Base-by-base conservation (phyloP, 2,113 vertebrate species). In the Oncorhynchus mykiss region DNA sequence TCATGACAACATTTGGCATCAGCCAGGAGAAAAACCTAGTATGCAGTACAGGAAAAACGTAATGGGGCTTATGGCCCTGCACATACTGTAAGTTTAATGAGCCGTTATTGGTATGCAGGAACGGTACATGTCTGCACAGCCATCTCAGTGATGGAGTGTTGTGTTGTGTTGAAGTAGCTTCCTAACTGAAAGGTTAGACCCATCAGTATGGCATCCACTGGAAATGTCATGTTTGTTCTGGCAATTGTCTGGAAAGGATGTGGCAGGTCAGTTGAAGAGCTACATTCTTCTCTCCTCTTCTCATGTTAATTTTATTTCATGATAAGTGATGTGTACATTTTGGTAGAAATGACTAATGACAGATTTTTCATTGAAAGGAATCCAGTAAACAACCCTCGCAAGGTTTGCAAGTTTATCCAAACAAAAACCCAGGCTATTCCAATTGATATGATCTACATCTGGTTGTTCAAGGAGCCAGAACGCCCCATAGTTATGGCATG, bases 1-100 rank as follows among this genome's bases (percentile, higher is more conserved):
- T 54, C 51, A 18, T 18, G 16, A 22, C 34, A 71, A 77, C 64
- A 75, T 57, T 78, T 70, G 5, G 8, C 0, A 25, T 5, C 27
- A 72, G 5, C 7, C 11, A 59, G 1, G 45, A 25, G 54, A 29
- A 83, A 77, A 51, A 83, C 64, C 29, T 27, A 64, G 69, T 75
- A 60, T 24, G 22, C 27, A 27, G 54, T 25, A 73, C 29, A 54
- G 49, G 70, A 54, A 5, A 60, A 39, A 39, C n/a, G 60, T 60
- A 64, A 25, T 27, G n/a, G 60, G 6, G 68, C 49, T 81, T 79
- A 51, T 73, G 45, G 83, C 75, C 22, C 72, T 22, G 54, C 45
- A 45, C 31, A 65, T 22, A 29, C 2, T 8, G 57, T 76, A 29
- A 16, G 45, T 72, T 66, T 54, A 29, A 67, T 67, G n/a, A 67